Percentiles rank a stretch among this genome's conserved stretches.
phyloP scores from a whole-genome alignment of 2,888 invertebrate species.

The Meiosimyza decipiens region DNA sequence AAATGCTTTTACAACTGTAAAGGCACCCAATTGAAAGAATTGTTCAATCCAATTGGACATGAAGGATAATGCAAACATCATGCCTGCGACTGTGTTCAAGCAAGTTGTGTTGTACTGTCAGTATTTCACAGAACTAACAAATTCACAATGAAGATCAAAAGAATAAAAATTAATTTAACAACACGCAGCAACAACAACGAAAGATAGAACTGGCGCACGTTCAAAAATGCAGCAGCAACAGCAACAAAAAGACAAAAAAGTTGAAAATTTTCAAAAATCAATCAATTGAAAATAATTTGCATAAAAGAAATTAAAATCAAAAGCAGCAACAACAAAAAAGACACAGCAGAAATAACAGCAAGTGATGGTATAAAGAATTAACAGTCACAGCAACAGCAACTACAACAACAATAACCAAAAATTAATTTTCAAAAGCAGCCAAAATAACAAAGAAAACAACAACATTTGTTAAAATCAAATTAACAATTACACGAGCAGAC shows the following conservation, averaged over 20 bases:
- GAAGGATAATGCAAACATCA: background rate
- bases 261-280: conserved; percentile 44
- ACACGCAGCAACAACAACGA: background rate
- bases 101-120: background rate
- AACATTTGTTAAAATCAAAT: conserved; percentile 26
- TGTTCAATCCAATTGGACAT: background rate
- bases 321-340: conserved; percentile 12
- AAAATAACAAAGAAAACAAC: conserved; percentile 34
- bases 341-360: conserved; percentile 26
- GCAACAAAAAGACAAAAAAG: too few relatives aligned
- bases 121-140: conserved; percentile 2
- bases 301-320: conserved; percentile 50
- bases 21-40: background rate
- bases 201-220: background rate
- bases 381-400: conserved; percentile 27
- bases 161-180: conserved; percentile 1
- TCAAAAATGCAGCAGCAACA: background rate
- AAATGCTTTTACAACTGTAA: background rate
- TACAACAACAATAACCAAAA: conserved; percentile 15
- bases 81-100: background rate
- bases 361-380: conserved; percentile 7
- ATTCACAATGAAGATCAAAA: conserved; percentile 21
- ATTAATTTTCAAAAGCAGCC: conserved; percentile 22
- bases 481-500: conserved; percentile 27
- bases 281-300: conserved; percentile 61